Evolutionary conservation across 53 echinoderm and acorn worm species (phyloP), one percentile per base, ranked within the genome.

Genomic region (Glandiceps talaboti): DNA sequence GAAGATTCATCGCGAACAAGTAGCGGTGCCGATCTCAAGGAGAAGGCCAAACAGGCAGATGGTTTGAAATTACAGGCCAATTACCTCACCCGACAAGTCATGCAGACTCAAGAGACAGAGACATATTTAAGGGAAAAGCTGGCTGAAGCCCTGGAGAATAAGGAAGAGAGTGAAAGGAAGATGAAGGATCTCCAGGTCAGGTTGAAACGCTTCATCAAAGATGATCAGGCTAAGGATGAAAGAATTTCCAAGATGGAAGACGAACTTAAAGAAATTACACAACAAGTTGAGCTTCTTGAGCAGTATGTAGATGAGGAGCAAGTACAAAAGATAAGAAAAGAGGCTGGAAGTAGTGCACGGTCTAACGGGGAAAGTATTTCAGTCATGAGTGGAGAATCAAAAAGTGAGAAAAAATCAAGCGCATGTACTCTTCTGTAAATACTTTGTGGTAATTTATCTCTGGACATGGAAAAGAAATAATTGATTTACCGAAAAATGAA

Each of bases 201-300:
- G 33, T 82, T 95, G 75, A 95, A 95, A 81, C 84, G 95, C 26
- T 95, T 95, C 79, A 88, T 83, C 45, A 95, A 95, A 76, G 95
- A 95, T 33, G 95, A 95, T 78, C 86, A 90, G 85, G 90, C 90
- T 0, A 95, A 95, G 79, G 95, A 95, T 73, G 90, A 88, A 32
- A 76, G 95, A 33, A 86, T 95, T 29, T 81, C 85, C 28, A 90
- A 84, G 80, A 80, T 89, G 87, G 95, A 95, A 76, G 73, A 26
- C 14, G 95, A 95, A 73, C 86, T 95, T 0, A 86, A 88, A 12
- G 95, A 95, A 32, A 85, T 95, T 45, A 88, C 88, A 14, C 82
- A 80, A 14, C 85, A 91, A 28, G 88, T 92, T 1, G 86, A 92
- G 81, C 79, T 86, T 79, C 76, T 95, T 28, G 95, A 95, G 83